Percentiles rank a stretch among this genome's conserved stretches.
Conservation (phyloP, 2,888 invertebrate species). For the Neoitamus cyanurus region DNA sequence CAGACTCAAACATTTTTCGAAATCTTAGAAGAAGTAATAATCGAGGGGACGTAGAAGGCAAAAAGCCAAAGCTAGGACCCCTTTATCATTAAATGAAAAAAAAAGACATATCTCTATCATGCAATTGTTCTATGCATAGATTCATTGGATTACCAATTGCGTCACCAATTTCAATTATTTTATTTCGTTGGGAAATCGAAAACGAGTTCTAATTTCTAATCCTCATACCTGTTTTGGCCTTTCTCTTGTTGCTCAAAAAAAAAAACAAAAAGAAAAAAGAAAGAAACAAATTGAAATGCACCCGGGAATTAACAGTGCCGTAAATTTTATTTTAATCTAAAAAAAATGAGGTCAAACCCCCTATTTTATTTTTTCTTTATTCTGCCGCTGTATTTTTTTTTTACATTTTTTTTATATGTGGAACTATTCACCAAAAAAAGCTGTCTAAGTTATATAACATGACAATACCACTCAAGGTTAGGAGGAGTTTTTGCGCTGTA, state of each 20-base stretch:
- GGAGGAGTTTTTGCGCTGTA: not conserved
- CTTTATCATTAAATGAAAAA: too few species aligned
- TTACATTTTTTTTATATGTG: not conserved
- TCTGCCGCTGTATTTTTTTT: not conserved
- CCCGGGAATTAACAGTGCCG: not conserved
- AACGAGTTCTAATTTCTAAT: not conserved
- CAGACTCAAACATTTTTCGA: too few species aligned
- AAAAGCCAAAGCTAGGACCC: too few species aligned
- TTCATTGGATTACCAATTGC: not conserved
- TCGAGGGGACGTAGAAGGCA: too few species aligned
- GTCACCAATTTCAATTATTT: not conserved
- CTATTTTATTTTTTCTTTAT: not conserved
- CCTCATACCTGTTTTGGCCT: not conserved
- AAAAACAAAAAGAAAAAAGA: not conserved
- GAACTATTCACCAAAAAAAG: not conserved
- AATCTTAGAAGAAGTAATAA: too few species aligned
- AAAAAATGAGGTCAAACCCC: not conserved
- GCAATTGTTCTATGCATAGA: too few species aligned
- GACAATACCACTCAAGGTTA: not conserved
- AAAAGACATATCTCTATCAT: too few species aligned
- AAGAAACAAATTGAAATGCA: not conserved
- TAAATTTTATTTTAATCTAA: not conserved
- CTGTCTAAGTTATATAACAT: not conserved
- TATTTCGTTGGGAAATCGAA: not conserved
- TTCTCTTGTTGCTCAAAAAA: not conserved